Evolutionary conservation across 92 coral and sea anemone genomes (phyloP).

Genomic region (Epizoanthus scotinus): DNA sequence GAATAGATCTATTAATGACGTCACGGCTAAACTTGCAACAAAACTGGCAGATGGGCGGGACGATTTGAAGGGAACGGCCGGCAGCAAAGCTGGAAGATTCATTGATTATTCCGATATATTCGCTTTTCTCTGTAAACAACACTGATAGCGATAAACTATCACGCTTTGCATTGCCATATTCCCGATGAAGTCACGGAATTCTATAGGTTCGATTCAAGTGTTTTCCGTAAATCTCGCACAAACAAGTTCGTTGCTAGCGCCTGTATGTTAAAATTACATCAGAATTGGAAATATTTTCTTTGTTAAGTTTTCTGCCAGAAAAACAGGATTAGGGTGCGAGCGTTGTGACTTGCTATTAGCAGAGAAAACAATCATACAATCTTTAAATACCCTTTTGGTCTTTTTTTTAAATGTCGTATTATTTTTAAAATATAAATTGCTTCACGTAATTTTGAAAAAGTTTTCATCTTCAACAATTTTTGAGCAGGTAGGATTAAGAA

Average conservation of each 20-base stretch:
- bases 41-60: slow-evolving; percentile 41
- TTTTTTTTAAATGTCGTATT: slow-evolving; percentile 23
- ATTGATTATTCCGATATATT: slow-evolving; percentile 17
- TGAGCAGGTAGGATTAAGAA: too few relatives aligned
- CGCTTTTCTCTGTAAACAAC: slow-evolving; percentile 3
- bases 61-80: neutral
- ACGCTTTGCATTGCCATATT: slow-evolving; percentile 1
- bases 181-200: neutral
- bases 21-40: slow-evolving; percentile 34
- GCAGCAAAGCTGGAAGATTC: neutral
- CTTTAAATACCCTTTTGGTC: neutral
- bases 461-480: too few relatives aligned
- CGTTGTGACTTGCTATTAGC: neutral
- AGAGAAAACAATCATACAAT: neutral
- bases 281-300: neutral
- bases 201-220: slow-evolving; percentile 8
- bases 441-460: slow-evolving; percentile 12
- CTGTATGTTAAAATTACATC: too few relatives aligned
- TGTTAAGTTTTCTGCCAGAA: neutral
- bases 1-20: slow-evolving; percentile 31
- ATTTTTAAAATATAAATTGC: neutral
- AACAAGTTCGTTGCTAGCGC: neutral
- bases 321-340: neutral
- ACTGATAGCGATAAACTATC: neutral
- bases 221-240: neutral